Conservation (phyloP, 2,888 invertebrate species). For the Calliopum simillimum region DNA sequence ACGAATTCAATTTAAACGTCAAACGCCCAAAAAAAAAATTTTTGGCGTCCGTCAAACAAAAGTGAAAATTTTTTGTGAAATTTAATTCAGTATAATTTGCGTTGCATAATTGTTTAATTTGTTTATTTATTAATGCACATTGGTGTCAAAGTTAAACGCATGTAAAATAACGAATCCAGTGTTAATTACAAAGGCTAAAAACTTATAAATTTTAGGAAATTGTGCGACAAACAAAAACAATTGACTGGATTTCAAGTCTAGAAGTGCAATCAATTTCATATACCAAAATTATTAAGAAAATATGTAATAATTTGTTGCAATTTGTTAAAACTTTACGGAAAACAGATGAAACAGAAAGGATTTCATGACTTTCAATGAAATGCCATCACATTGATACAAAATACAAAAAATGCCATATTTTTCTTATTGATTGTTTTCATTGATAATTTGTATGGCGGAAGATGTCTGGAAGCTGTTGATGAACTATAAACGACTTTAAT, state of each 20-base stretch:
- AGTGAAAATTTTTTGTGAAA: constrained; percentile 3
- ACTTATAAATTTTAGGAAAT: neutral
- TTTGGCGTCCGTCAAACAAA: constrained; percentile 35
- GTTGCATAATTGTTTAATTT: constrained; percentile 22
- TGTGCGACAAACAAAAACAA: neutral
- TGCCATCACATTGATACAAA: neutral
- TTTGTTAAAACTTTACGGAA: neutral
- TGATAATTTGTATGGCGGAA: constrained; percentile 4
- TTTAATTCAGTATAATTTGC: constrained; percentile 13
- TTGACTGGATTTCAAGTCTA: neutral
- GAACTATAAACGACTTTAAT: neutral
- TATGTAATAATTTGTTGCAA: neutral
- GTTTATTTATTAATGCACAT: constrained; percentile 21
- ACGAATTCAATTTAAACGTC: constrained; percentile 38
- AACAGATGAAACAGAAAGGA: neutral
- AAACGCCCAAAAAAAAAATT: constrained; percentile 18
- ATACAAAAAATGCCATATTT: neutral
- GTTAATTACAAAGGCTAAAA: neutral
- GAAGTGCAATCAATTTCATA: neutral
- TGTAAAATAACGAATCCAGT: neutral
- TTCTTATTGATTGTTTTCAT: constrained; percentile 6
- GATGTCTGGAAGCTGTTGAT: neutral
- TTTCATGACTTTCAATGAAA: neutral
- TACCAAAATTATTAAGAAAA: too few relatives aligned
- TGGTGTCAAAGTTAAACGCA: neutral